phyloP scores from a whole-genome alignment of 2,797 vertebrate species.

The Lepus townsendii region DNA sequence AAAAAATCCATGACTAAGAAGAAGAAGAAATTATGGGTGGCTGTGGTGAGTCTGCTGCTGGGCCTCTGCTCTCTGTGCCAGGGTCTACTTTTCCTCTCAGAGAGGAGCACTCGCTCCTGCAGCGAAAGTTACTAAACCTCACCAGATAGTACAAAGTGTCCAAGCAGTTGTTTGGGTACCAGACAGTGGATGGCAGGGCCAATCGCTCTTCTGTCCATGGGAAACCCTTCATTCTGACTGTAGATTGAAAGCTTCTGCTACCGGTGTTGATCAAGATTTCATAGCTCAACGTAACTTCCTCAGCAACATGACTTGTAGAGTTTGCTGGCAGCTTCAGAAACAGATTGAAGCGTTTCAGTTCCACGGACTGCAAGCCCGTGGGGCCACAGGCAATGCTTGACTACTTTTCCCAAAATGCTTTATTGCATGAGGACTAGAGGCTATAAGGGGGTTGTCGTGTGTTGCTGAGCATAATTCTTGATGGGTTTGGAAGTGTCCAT shows the following conservation, averaged over 20 bases:
- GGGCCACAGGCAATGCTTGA: slow-evolving; percentile 94
- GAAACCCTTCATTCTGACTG: slow-evolving; percentile 90
- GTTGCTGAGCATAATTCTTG: slow-evolving; percentile 94
- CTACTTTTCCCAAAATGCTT: slow-evolving; percentile 94
- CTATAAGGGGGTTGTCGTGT: slow-evolving; percentile 95
- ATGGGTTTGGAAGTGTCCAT: slow-evolving; percentile 93
- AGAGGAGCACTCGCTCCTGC: not conserved
- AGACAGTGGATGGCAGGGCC: slow-evolving; percentile 89
- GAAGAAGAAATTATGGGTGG: not conserved
- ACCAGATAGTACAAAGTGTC: slow-evolving; percentile 85
- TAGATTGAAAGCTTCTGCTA: slow-evolving; percentile 89
- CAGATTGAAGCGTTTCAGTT: slow-evolving; percentile 91
- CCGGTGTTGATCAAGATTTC: slow-evolving; percentile 91
- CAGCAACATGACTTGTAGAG: slow-evolving; percentile 93
- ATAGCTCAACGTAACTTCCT: slow-evolving; percentile 90
- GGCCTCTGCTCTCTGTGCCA: not conserved
- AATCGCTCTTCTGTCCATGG: slow-evolving; percentile 92
- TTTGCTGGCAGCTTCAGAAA: slow-evolving; percentile 95
- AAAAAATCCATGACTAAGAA: slow-evolving; percentile 22
- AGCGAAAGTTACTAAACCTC: slow-evolving; percentile 76
- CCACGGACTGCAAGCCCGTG: slow-evolving; percentile 90
- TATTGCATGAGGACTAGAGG: slow-evolving; percentile 96
- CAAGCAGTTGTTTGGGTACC: slow-evolving; percentile 91
- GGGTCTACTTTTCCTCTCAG: not conserved
- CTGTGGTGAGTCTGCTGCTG: fast-evolving